These are phyloP conservation scores for Smutsia gigantea DNA, from an alignment of 2,797 vertebrate genomes.

Conservation along the genomic window DNA sequence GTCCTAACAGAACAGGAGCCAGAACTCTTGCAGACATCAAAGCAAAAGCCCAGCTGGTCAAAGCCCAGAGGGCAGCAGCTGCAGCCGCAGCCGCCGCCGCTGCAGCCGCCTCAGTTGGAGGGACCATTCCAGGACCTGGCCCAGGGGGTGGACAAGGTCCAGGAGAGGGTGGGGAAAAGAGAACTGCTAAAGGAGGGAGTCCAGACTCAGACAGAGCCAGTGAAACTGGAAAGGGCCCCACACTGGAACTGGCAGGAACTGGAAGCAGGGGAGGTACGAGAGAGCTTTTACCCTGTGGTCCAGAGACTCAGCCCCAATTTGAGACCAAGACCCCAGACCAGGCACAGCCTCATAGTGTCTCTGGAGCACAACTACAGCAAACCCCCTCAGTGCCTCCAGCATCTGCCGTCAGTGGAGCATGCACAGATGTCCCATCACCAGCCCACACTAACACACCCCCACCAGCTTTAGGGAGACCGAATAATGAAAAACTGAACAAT, in stretches of 20 bases:
- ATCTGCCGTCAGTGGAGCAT: slow-evolving; percentile 70
- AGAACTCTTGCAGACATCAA: slow-evolving; percentile 98
- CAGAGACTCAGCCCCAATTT: slow-evolving; percentile 70
- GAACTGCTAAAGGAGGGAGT: slow-evolving; percentile 71
- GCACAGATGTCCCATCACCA: slow-evolving; percentile 64
- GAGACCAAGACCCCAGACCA: slow-evolving; percentile 76
- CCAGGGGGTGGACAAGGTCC: slow-evolving; percentile 86
- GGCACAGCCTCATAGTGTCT: slow-evolving; percentile 83
- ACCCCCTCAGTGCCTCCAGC: slow-evolving; percentile 79
- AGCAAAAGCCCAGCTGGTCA: slow-evolving; percentile 96
- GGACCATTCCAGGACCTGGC: slow-evolving; percentile 91
- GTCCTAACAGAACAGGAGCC: slow-evolving; percentile 94
- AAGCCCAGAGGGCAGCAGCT: slow-evolving; percentile 93
- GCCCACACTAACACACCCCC: slow-evolving; percentile 39
- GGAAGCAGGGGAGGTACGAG: slow-evolving; percentile 87
- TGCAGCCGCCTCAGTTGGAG: slow-evolving; percentile 86
- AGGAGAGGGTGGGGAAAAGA: slow-evolving; percentile 82
- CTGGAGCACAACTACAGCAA: slow-evolving; percentile 90
- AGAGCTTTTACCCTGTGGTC: slow-evolving; percentile 82
- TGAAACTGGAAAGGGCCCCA: slow-evolving; percentile 54
- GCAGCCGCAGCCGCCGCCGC: slow-evolving; percentile 87
- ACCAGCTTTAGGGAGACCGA: slow-evolving; percentile 55
- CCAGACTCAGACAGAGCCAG: slow-evolving; percentile 59
- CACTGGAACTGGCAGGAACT: slow-evolving; percentile 87
- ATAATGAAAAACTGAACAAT: slow-evolving; percentile 6